Percentiles rank a stretch among this genome's conserved stretches.
Conservation (phyloP, 2,113 vertebrate species). For the Oceanodroma tethys region DNA sequence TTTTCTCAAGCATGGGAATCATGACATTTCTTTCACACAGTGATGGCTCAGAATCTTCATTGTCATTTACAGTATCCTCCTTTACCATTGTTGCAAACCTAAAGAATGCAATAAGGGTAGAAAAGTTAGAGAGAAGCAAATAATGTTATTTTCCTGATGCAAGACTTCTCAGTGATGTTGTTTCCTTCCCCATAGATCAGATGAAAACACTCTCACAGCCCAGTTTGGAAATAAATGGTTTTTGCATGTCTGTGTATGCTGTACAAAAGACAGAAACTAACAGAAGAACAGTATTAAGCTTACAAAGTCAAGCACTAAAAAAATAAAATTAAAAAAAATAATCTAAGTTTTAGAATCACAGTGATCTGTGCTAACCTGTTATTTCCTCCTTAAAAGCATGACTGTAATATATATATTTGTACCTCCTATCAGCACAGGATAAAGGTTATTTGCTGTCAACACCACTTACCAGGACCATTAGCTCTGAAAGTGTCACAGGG, state of each 20-base stretch:
- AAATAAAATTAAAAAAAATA: fast-evolving
- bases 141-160: neutral
- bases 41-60: neutral
- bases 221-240: neutral
- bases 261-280: neutral
- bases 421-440: neutral
- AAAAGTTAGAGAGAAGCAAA: neutral
- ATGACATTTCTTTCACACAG: neutral
- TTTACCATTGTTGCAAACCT: constrained; percentile 52
- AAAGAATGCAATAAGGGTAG: neutral
- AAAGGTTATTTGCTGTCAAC: neutral
- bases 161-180: neutral
- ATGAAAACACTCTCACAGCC: neutral
- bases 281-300: neutral
- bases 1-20: neutral
- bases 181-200: neutral
- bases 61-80: neutral
- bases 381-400: neutral
- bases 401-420: neutral
- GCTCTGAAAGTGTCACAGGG: neutral
- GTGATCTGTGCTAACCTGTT: neutral
- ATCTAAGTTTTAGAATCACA: neutral
- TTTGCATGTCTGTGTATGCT: neutral
- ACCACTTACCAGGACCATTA: neutral
- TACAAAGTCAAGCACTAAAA: neutral